Base-by-base conservation (phyloP, 2,797 vertebrate genomes). In the Scolopax bukidnonensis region DNA sequence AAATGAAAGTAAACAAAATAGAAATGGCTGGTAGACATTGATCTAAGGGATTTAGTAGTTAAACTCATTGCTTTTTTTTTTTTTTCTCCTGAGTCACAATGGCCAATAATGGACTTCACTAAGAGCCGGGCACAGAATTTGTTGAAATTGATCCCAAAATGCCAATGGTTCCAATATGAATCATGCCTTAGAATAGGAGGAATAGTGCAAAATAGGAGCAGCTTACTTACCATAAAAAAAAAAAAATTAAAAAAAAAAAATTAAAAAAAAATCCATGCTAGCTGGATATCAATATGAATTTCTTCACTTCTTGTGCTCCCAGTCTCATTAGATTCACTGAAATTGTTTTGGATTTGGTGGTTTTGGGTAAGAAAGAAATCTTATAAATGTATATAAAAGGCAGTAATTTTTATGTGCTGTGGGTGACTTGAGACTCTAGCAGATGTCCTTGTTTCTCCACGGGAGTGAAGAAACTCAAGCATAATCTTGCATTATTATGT, bases 181-280 rank as follows among this genome's bases (percentile, higher is more conserved):
- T 63, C 23, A 41, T 18, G 25, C 13, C 47, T 48, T 38, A 54
- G 17, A 38, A 36, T 36, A 36, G 36, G 36, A 36, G 36, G 36
- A 36, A 36, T 36, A 65, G 12, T 33, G n/a, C 43, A 73, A 47
- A 63, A 36, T 5, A 57, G 24, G 6, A 85, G 12, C 61, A 65
- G 50, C 7, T 79, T 5, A 1, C 54, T 43, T 24, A 11, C 9
- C 41, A 91, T 70, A 24, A 47, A 23, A 47, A 47, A 47, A 43
- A 36, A 36, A 86, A 51, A 40, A 9, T 1, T 2, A 41, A 67
- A 41, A 8, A 8, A 36, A 36, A 36, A 86, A 51, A 40, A 9
- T 1, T 2, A 41, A 67, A 41, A 8, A 8, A 38, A 30, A 60
- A n/a, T 0, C 23, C 8, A 32, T 1, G 0, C 10, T 75, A 76